Percentiles rank a stretch among this genome's conserved stretches.
phyloP scores from a whole-genome alignment of 2,797 vertebrate species.

The Sebastes alutus region DNA sequence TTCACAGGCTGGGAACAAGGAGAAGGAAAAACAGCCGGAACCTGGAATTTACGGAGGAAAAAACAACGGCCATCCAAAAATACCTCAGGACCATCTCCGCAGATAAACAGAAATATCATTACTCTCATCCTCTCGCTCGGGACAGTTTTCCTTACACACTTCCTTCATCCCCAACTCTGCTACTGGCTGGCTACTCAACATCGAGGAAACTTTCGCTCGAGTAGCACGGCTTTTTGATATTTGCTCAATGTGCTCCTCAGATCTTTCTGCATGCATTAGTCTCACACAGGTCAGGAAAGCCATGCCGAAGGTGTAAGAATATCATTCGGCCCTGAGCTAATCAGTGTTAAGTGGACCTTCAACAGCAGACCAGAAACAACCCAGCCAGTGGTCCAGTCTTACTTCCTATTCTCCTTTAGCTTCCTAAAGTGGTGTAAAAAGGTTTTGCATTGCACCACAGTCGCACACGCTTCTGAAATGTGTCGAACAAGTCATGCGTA shows the following conservation, averaged over 20 bases:
- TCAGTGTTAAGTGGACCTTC: conserved; percentile 19
- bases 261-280: neutral
- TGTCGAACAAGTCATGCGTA: neutral
- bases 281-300: conserved; percentile 33
- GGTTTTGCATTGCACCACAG: neutral
- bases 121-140: conserved; percentile 66
- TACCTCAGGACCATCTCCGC: conserved; percentile 82
- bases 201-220: conserved; percentile 14
- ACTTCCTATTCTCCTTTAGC: neutral
- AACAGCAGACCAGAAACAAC: neutral
- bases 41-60: conserved; percentile 87
- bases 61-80: conserved; percentile 86
- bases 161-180: conserved; percentile 47
- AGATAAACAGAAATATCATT: conserved; percentile 86
- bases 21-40: conserved; percentile 85
- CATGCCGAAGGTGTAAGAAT: conserved; percentile 23
- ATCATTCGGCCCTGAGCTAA: conserved; percentile 40
- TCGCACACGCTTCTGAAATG: neutral
- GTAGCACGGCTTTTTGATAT: neutral
- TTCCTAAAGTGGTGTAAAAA: conserved; percentile 2
- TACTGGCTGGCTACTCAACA: neutral
- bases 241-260: neutral
- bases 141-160: conserved; percentile 62
- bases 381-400: neutral
- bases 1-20: conserved; percentile 87